Conservation (phyloP, 2,888 invertebrate genomes). For the Drosophila greeni region DNA sequence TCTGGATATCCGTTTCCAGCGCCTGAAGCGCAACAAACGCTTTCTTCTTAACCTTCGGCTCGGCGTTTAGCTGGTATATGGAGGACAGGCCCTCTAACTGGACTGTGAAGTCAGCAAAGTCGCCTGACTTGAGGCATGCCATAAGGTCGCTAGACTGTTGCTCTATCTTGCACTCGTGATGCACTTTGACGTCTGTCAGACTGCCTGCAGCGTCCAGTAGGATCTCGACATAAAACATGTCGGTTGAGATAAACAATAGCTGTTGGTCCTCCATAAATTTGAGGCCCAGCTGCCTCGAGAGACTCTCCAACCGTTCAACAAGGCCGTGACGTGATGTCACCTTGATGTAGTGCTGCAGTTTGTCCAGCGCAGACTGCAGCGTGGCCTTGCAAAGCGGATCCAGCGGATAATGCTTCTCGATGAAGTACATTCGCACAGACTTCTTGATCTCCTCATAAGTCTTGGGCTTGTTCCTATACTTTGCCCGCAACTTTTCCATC, state of each 20-base stretch:
- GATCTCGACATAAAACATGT: constrained; percentile 97
- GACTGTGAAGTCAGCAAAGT: constrained; percentile 94
- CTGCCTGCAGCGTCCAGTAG: constrained; percentile 89
- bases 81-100: constrained; percentile 95
- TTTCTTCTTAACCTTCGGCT: constrained; percentile 93
- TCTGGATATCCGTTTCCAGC: constrained; percentile 92
- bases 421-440: constrained; percentile 90
- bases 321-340: constrained; percentile 94
- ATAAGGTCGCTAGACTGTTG: constrained; percentile 93
- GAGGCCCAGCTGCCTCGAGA: constrained; percentile 93
- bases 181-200: constrained; percentile 93
- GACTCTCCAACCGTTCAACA: constrained; percentile 93
- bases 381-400: constrained; percentile 91
- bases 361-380: constrained; percentile 93
- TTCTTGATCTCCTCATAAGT: constrained; percentile 92
- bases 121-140: constrained; percentile 88
- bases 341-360: constrained; percentile 95
- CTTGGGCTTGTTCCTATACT: constrained; percentile 89
- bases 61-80: constrained; percentile 95
- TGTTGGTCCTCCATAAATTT: constrained; percentile 92
- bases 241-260: constrained; percentile 93
- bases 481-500: constrained; percentile 93
- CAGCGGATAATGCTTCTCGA: constrained; percentile 93
- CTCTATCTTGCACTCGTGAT: constrained; percentile 92
- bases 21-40: constrained; percentile 95